Base-by-base conservation (phyloP, 2,113 vertebrate species). In the Dunckerocampus dactyliophorus region DNA sequence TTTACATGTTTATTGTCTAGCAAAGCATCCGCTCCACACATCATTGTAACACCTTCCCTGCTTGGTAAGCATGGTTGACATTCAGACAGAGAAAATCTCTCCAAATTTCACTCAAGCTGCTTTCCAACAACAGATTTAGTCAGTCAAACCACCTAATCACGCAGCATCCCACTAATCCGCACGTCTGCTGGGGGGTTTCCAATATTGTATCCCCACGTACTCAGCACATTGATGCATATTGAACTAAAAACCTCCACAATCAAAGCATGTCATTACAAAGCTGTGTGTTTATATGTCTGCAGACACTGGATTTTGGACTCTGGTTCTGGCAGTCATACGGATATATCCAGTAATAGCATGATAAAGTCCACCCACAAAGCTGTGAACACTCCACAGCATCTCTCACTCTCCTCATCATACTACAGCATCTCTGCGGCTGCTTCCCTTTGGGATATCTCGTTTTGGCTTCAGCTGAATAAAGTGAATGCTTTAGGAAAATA, bases 91-190 rank as follows among this genome's bases (percentile, higher is more conserved):
- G 22, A 8, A 54, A 48, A 54, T 50, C 47, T 2, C 20, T 62
- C 12, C 0, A 8, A 57, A 14, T 51, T 43, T 79, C 77, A 71
- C 8, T 76, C 75, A 60, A 62, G 55, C 39, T 55, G 24, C 4
- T 34, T 19, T n/a, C 42, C 2, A 6, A 54, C 19, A 37, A 20
- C 70, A 59, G 65, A 64, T 37, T 39, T 14, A 37, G 21, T 67
- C 72, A 50, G 15, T 65, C 65, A 62, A 42, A 61, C 31, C 20
- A 42, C 49, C 47, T 13, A 7, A 47, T n/a, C 7, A 1, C 59
- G 54, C 48, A 43, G 45, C 39, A 22, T 55, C 58, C n/a, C n/a
- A n/a, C n/a, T n/a, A n/a, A n/a, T n/a, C n/a, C n/a, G n/a, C n/a
- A n/a, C 24, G 2, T 28, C 24, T 28, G 24, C 24, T 28, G 24